Evolutionary conservation across 2,888 invertebrate genomes (phyloP).

Genomic region (Spilarctia lutea): DNA sequence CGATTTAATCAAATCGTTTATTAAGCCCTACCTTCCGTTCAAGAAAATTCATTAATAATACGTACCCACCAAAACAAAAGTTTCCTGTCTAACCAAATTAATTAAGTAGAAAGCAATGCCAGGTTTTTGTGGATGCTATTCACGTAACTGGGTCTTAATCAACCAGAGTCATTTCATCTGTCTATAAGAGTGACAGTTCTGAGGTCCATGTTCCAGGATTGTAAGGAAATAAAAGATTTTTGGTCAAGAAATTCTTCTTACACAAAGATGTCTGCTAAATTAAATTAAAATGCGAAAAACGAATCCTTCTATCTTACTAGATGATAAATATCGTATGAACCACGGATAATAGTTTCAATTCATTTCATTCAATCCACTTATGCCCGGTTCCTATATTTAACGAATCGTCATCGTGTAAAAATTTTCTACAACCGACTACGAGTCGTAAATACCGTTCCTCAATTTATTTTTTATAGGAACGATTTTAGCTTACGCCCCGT

Average conservation of each 20-base stretch:
- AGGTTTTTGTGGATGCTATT: conserved; percentile 11
- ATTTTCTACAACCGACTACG: too few relatives aligned
- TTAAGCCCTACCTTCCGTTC: background rate
- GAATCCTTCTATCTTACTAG: background rate
- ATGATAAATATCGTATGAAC: background rate
- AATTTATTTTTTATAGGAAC: too few relatives aligned
- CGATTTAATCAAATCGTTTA: background rate
- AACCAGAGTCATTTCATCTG: conserved; percentile 16
- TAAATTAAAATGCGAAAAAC: background rate
- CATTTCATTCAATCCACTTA: background rate
- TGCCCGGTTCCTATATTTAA: too few relatives aligned
- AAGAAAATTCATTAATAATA: background rate
- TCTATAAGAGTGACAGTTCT: conserved; percentile 12
- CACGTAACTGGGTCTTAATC: conserved; percentile 14
- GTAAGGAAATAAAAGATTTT: conserved; percentile 12
- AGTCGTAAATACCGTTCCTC: too few relatives aligned
- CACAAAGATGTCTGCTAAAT: background rate
- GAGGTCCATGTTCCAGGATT: conserved; percentile 1
- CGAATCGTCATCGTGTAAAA: too few relatives aligned
- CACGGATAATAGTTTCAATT: background rate
- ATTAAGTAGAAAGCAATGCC: conserved; percentile 5
- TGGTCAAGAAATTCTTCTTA: conserved; percentile 1
- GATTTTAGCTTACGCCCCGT: too few relatives aligned
- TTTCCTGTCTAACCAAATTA: conserved; percentile 4
- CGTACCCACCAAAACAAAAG: background rate